phyloP scores from a whole-genome alignment of 2,113 vertebrate species.

The Dasyurus viverrinus region DNA sequence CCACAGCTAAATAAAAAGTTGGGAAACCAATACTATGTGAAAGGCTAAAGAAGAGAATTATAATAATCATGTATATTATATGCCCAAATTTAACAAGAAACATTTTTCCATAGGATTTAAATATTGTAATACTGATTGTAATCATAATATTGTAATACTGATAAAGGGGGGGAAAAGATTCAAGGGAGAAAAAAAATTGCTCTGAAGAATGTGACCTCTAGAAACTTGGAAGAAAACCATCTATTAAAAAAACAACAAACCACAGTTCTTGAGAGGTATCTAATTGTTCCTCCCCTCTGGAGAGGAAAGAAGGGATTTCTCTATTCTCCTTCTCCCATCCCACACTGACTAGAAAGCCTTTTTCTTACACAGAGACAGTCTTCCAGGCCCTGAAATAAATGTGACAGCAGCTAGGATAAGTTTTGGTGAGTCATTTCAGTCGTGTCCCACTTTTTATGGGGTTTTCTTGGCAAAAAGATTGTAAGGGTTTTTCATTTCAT shows the following conservation, averaged over 20 bases:
- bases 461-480: too few species aligned
- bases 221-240: neutral
- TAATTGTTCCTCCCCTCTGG: neutral
- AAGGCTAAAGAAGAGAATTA: neutral
- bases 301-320: neutral
- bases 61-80: neutral
- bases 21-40: neutral
- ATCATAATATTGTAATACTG: neutral
- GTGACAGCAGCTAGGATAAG: too few species aligned
- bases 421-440: too few species aligned
- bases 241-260: neutral
- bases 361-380: too few species aligned
- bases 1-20: neutral
- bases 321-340: neutral
- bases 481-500: neutral
- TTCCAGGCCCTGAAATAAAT: too few species aligned
- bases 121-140: neutral
- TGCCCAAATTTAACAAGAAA: neutral
- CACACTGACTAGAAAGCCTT: neutral
- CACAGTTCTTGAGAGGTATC: neutral
- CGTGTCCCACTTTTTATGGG: neutral
- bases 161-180: neutral
- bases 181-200: neutral
- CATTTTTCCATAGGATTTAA: neutral
- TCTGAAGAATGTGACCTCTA: neutral